Conservation (phyloP, 2,797 vertebrate genomes). For the Podargus strigoides region DNA sequence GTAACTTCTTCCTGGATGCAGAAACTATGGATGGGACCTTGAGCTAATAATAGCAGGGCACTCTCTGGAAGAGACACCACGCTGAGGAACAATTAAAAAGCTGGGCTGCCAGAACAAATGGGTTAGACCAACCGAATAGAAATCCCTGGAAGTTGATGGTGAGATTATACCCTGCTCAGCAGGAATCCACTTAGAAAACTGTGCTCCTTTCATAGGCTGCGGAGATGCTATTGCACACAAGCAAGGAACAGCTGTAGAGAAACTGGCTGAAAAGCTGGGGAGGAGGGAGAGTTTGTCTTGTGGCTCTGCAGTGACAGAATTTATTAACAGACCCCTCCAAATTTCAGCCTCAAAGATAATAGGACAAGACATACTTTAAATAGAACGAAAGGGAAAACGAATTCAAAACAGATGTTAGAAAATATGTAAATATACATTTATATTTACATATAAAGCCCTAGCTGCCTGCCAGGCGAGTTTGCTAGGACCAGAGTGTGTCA, state of each 20-base stretch:
- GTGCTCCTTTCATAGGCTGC: neutral
- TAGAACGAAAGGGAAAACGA: slow-evolving; percentile 42
- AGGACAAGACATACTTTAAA: slow-evolving; percentile 45
- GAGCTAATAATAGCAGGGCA: neutral
- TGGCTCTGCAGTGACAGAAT: neutral
- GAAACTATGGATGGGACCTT: neutral
- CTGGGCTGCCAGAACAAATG: neutral
- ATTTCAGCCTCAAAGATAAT: slow-evolving; percentile 22
- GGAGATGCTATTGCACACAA: neutral
- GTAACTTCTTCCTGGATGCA: neutral
- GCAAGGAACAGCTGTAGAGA: neutral
- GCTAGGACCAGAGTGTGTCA: slow-evolving; percentile 30
- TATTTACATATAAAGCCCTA: slow-evolving; percentile 41
- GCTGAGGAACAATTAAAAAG: neutral
- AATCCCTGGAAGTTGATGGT: neutral
- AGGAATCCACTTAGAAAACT: neutral
- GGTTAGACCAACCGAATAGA: neutral
- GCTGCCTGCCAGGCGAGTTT: neutral
- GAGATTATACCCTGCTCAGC: neutral
- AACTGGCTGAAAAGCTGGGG: neutral
- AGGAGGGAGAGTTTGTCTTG: neutral
- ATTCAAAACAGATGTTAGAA: slow-evolving; percentile 47
- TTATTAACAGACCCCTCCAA: slow-evolving; percentile 12
- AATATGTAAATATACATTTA: slow-evolving; percentile 59
- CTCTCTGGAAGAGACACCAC: neutral